phyloP scores from a whole-genome alignment of 2,113 vertebrate genomes.

The Fukomys damarensis region DNA sequence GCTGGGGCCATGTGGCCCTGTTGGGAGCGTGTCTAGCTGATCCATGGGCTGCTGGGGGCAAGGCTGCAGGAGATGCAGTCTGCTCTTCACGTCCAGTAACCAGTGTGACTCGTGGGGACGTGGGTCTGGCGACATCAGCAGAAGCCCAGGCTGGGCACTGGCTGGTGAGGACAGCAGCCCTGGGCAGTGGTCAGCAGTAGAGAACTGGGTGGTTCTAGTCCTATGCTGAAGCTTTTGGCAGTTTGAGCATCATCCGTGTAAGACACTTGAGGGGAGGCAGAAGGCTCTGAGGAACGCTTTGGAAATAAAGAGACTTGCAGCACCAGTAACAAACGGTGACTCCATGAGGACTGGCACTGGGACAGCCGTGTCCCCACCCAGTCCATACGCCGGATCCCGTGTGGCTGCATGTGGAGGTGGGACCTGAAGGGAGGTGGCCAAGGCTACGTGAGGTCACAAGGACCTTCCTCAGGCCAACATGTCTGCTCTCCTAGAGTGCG shows the following conservation, averaged over 20 bases:
- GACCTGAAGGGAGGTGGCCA: not conserved
- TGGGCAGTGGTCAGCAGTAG: not conserved
- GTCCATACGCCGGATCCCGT: not conserved
- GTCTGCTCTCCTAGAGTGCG: not conserved
- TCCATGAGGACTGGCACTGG: not conserved
- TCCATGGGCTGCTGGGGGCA: not conserved
- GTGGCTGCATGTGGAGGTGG: too few species aligned
- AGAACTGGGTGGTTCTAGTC: not conserved
- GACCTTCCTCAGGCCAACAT: rapidly evolving
- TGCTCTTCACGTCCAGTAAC: not conserved
- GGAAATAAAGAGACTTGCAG: not conserved
- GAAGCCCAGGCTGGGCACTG: too few species aligned
- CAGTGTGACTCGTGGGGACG: too few species aligned
- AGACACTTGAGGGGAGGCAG: too few species aligned
- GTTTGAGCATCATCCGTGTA: not conserved
- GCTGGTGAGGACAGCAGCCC: not conserved
- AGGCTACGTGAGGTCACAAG: not conserved
- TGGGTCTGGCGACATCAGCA: too few species aligned
- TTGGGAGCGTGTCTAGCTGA: not conserved
- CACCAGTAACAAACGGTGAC: not conserved
- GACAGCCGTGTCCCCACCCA: not conserved
- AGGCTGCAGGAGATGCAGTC: not conserved
- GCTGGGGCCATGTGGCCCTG: too few species aligned
- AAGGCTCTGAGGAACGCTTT: not conserved
- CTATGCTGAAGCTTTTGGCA: not conserved